Evolutionary conservation across 2,797 vertebrate species (phyloP).

Genomic region (Sciaenops ocellatus): DNA sequence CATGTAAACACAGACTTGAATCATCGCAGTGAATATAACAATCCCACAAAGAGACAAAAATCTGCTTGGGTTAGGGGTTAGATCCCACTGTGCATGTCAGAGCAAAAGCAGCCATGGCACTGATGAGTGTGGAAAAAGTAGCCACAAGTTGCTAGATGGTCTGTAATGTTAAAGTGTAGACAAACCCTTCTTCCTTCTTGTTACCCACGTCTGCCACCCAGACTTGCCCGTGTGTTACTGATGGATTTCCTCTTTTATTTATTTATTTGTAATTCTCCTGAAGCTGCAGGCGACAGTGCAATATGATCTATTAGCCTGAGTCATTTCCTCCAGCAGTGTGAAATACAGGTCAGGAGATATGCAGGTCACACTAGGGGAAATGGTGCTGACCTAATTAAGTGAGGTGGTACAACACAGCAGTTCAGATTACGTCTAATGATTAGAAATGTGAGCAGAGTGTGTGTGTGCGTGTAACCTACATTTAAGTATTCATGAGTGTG

Average conservation of each 20-base stretch:
- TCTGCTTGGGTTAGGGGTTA: slow-evolving; percentile 4
- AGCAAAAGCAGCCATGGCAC: neutral
- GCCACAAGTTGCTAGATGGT: neutral
- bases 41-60: slow-evolving; percentile 6
- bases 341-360: slow-evolving; percentile 41
- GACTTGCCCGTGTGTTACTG: neutral
- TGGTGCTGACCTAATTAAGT: slow-evolving; percentile 45
- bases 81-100: slow-evolving; percentile 12
- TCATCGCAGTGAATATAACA: neutral
- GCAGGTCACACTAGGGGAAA: slow-evolving; percentile 56
- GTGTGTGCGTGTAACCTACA: neutral
- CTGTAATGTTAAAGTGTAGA: slow-evolving; percentile 1
- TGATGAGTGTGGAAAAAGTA: slow-evolving; percentile 27
- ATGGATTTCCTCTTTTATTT: neutral
- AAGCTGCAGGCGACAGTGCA: slow-evolving; percentile 26
- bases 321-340: slow-evolving; percentile 52
- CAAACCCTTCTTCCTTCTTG: neutral
- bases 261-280: neutral
- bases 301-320: slow-evolving; percentile 1
- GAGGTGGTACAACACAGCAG: slow-evolving; percentile 23
- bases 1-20: slow-evolving; percentile 3
- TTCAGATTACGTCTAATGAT: slow-evolving; percentile 58
- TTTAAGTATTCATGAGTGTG: neutral
- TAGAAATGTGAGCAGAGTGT: slow-evolving; percentile 24
- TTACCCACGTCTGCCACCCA: neutral